Evolutionary conservation across 2,888 invertebrate species (phyloP), one percentile per base, ranked within the genome.

Genomic region (Drosophila rubida): DNA sequence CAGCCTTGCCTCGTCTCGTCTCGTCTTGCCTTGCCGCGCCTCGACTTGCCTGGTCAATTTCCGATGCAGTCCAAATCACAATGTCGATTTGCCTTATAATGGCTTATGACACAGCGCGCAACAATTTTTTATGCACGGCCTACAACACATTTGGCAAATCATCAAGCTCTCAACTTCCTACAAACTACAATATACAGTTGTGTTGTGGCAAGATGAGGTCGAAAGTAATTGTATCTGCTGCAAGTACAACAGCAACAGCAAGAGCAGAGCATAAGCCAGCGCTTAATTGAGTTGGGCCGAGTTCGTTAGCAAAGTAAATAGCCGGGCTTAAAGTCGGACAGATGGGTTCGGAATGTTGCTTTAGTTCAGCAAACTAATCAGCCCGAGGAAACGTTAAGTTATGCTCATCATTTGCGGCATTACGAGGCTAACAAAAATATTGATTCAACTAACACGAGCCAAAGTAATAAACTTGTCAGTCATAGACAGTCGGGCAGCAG

Each of bases 251-350:
- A 25, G 23, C 13, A 46, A 11, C 6, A n/a, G 14, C 32, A 25
- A 35, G 22, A 46, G 16, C 6, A n/a, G 14, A 11, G 13, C 25
- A 35, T 9, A 58, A 8, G 32, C 45, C 50, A 19, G 25, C 23
- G 13, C 39, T 32, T 51, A 58, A 75, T 78, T 78, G 61, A 69
- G 49, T 45, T 58, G 35, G 48, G 58, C 51, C 65, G 54, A 65
- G 70, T 67, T 80, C 71, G 78, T 77, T 80, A 77, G 68, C 53
- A 60, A 45, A 51, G 62, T 71, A 70, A 77, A 76, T 70, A 70
- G 11, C 14, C 1, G 9, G 42, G 42, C n/a, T 51, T 42, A 42
- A 42, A 7, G 30, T 42, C 13, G 5, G 14, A 19, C 16, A 32
- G 16, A 14, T 51, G 19, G 25, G 8, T 19, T 51, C 7, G 8